Evolutionary conservation across 2,888 invertebrate species (phyloP).

Genomic region (Drosophila sordidula): DNA sequence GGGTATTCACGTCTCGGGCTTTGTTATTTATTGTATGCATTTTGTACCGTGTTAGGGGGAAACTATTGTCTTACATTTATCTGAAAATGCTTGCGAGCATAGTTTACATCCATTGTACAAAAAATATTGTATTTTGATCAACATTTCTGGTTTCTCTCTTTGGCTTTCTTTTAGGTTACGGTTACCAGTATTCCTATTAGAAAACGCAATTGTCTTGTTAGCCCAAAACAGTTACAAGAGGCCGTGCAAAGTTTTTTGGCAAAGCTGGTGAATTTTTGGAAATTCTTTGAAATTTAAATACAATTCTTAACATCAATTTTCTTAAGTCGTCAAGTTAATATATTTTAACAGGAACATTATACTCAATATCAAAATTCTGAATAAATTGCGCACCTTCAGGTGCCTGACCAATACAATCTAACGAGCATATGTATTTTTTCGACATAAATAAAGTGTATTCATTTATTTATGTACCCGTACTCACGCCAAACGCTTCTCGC

Average conservation of each 20-base stretch:
- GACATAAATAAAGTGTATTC: slow-evolving; percentile 9
- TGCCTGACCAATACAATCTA: slow-evolving; percentile 18
- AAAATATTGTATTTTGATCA: slow-evolving; percentile 33
- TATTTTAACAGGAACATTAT: slow-evolving; percentile 30
- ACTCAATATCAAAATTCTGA: slow-evolving; percentile 16
- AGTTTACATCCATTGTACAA: background rate
- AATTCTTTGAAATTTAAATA: slow-evolving; percentile 1
- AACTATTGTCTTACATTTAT: slow-evolving; percentile 43
- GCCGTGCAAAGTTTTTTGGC: slow-evolving; percentile 51
- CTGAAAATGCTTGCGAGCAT: background rate
- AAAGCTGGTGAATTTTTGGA: slow-evolving; percentile 52
- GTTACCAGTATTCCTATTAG: slow-evolving; percentile 74
- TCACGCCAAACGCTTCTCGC: slow-evolving; percentile 59
- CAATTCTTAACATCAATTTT: slow-evolving; percentile 30
- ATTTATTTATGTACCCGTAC: slow-evolving; percentile 17
- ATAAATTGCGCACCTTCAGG: slow-evolving; percentile 35
- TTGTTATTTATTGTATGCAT: slow-evolving; percentile 60
- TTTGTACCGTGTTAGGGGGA: slow-evolving; percentile 22
- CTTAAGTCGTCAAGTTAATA: slow-evolving; percentile 1
- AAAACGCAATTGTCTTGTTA: slow-evolving; percentile 11
- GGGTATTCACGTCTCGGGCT: background rate
- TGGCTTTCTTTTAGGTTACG: slow-evolving; percentile 72
- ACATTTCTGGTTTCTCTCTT: slow-evolving; percentile 41
- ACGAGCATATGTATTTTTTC: slow-evolving; percentile 9
- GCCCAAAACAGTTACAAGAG: slow-evolving; percentile 6